Evolutionary conservation across 2,888 invertebrate genomes (phyloP), one percentile per base, ranked within the genome.

Genomic region (Zonitis immaculata): DNA sequence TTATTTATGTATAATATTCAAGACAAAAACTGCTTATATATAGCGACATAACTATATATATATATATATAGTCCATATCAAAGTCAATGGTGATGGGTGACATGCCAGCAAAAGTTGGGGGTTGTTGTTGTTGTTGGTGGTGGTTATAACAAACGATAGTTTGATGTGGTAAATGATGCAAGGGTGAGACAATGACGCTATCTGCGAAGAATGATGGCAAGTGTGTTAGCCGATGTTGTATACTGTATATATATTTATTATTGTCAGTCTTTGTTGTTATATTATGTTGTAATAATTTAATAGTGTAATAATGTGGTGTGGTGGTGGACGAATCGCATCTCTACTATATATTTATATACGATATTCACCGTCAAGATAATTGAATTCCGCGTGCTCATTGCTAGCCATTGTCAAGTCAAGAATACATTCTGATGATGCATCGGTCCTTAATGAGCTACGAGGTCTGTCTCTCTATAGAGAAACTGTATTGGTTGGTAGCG

Each of bases 171-270:
- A 74, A 75, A 75, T 75, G 75, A 74, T 63, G 74, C 73, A 70
- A 72, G 73, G 72, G 74, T 73, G 75, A 75, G 75, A 75, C 75
- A 75, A 75, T 74, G 72, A 70, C 73, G 70, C 72, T 73, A 74
- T 74, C 73, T 71, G 66, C 60, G 64, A 73, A 73, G 74, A 73
- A 71, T 72, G 71, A 74, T 74, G 73, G 73, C 73, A 67, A 70
- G 68, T 71, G 68, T 60, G 22, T 22, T 3, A 61, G 61, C 59
- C 61, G 51, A 59, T 57, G 62, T n/a, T n/a, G n/a, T n/a, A n/a
- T n/a, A n/a, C n/a, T n/a, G n/a, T n/a, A n/a, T 62, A 57, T 58
- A 60, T 61, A 61, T 56, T 52, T 63, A 63, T 61, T n/a, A n/a
- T n/a, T n/a, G n/a, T n/a, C n/a, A 55, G 59, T 48, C 56, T 58